These are phyloP conservation scores for Plectrocnemia conspersa DNA, from an alignment of 1,140 invertebrate species.

Conservation along the genomic window DNA sequence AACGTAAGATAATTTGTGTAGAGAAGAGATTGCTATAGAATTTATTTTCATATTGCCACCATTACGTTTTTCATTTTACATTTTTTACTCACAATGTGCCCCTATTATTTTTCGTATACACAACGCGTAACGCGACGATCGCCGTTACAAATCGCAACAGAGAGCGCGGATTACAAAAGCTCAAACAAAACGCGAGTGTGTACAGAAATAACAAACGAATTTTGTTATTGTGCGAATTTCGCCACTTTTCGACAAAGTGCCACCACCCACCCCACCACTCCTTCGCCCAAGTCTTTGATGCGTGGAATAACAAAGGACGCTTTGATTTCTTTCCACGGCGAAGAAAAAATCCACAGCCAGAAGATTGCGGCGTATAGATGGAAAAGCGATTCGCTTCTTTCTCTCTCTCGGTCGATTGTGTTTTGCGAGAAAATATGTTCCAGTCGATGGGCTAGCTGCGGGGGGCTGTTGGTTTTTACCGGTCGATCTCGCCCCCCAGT, in stretches of 20 bases:
- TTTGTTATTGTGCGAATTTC: conserved; percentile 8
- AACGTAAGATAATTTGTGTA: too few relatives aligned
- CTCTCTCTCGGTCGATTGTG: conserved; percentile 3
- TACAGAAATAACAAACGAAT: conserved; percentile 8
- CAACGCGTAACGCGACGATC: background rate
- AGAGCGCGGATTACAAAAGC: conserved; percentile 5
- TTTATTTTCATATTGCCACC: too few relatives aligned
- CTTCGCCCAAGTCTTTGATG: background rate
- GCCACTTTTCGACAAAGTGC: conserved; percentile 11
- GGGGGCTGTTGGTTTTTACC: background rate
- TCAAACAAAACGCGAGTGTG: conserved; percentile 3
- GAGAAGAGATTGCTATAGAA: too few relatives aligned
- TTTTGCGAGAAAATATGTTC: conserved; percentile 10
- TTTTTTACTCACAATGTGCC: too few relatives aligned
- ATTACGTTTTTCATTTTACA: too few relatives aligned
- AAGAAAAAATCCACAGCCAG: background rate
- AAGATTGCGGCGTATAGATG: conserved; percentile 6
- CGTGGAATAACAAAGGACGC: conserved; percentile 8
- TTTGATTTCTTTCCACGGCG: conserved; percentile 7
- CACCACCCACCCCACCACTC: background rate
- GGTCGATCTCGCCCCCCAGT: background rate
- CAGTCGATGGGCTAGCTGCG: background rate
- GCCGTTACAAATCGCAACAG: background rate
- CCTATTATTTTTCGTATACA: too few relatives aligned
- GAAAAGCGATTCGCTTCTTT: conserved; percentile 1